Evolutionary conservation across 2,113 vertebrate genomes (phyloP), one percentile per base, ranked within the genome.

Genomic region (Syngnathoides biaculeatus): DNA sequence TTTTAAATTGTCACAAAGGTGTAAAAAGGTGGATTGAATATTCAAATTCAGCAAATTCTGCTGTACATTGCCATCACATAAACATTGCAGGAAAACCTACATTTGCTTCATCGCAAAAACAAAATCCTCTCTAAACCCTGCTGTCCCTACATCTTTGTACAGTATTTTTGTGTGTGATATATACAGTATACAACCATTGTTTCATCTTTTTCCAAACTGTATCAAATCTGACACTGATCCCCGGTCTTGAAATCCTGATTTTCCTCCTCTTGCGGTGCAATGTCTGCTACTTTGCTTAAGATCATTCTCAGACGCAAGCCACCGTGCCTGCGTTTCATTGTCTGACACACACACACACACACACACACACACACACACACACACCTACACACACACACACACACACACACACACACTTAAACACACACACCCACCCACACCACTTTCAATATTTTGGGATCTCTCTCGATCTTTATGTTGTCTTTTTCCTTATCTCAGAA

Each of bases 231-330:
- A 78, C 43, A 80, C 65, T 75, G 69, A 79, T 68, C 69, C 70
- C 1, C 13, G 30, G 27, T 64, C 30, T 62, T 39, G 68, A 69
- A 79, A 83, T 78, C 79, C 55, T 24, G 74, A 80, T 65, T 75
- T 66, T 67, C 52, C 40, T 48, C n/a, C 60, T 76, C 58, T 56
- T 61, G 56, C 71, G 73, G 58, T 68, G 43, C 62, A 71, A 64
- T 42, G 42, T 67, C 27, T 65, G 59, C 76, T 69, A 63, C 73
- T 79, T 80, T 75, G 74, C 68, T 62, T 85, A 74, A 87, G 75
- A 77, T 79, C 69, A 70, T 80, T 84, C 73, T 76, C 52, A 53
- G 48, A 64, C 15, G 66, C 58, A 81, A 78, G 66, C 65, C 38
- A 13, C 60, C 59, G 69, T 76, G 35, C 24, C 67, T 70, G 43